A percentile compares a stretch with the other conserved stretches of the same genome.
Evolutionary conservation across 2,888 invertebrate genomes (phyloP).

Genomic region (Orchesella flavescens): DNA sequence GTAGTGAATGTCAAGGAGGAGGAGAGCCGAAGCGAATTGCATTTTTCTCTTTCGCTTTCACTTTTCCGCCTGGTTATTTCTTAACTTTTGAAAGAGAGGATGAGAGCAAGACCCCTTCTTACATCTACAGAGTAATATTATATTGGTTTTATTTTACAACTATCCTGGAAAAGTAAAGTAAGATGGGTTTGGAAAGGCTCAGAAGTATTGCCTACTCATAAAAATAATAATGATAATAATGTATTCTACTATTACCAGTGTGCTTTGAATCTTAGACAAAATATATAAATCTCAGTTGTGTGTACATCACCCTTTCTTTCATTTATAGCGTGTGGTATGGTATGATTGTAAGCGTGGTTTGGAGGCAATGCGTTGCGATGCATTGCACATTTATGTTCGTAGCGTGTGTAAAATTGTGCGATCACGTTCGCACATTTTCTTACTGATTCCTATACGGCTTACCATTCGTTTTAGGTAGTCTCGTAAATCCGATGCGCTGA

Average conservation of each 20-base stretch:
- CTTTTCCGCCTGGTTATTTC: conserved; percentile 52
- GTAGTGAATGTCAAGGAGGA: conserved; percentile 1
- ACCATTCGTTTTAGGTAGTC: conserved; percentile 20
- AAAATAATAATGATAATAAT: conserved; percentile 23
- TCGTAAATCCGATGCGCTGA: neutral
- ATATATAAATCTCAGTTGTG: conserved; percentile 34
- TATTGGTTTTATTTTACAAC: conserved; percentile 27
- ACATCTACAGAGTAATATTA: neutral
- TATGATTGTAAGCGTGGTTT: neutral
- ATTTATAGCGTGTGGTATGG: neutral
- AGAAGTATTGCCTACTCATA: conserved; percentile 28
- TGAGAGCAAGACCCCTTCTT: neutral
- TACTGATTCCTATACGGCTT: conserved; percentile 12
- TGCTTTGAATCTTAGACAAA: neutral
- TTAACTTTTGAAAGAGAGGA: conserved; percentile 15
- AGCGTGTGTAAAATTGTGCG: conserved; percentile 19
- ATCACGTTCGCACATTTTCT: neutral
- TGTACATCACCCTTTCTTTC: conserved; percentile 19
- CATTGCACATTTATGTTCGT: neutral
- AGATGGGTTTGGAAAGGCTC: conserved; percentile 20
- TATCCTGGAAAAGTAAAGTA: neutral
- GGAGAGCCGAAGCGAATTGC: conserved; percentile 50
- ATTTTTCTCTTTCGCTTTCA: conserved; percentile 58
- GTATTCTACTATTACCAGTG: neutral
- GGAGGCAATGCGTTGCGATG: neutral